Evolutionary conservation across 2,113 vertebrate species (phyloP).

Genomic region (Tinamus guttatus): DNA sequence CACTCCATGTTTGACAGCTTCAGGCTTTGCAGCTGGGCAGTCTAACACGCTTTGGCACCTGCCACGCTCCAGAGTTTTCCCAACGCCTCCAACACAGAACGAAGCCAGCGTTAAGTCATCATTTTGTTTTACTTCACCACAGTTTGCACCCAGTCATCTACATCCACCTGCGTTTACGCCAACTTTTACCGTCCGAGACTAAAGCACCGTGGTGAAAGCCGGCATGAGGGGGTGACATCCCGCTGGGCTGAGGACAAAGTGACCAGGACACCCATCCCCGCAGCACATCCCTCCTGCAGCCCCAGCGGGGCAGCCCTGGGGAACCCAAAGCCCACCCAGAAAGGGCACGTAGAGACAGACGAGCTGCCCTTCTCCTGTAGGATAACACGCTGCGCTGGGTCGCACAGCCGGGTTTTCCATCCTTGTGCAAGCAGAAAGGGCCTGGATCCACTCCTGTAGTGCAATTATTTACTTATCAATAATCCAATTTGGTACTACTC

Average conservation of each 20-base stretch:
- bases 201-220: not conserved
- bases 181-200: not conserved
- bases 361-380: not conserved
- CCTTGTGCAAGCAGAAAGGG: not conserved
- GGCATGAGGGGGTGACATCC: fast-evolving
- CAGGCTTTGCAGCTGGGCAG: not conserved
- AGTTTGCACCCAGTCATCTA: fast-evolving
- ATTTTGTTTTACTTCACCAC: not conserved
- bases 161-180: not conserved
- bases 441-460: not conserved
- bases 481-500: not conserved
- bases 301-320: not conserved
- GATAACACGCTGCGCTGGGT: not conserved
- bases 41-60: not conserved
- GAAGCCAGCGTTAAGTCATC: not conserved
- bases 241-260: not conserved
- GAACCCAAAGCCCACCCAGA: not conserved
- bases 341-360: not conserved
- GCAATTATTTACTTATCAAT: not conserved
- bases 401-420: not conserved
- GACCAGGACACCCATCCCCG: not conserved
- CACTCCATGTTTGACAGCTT: not conserved
- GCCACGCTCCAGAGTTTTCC: not conserved
- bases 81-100: not conserved
- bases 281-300: not conserved